A percentile compares a stretch with the other conserved stretches of the same genome.
Conservation (phyloP, 2,888 invertebrate genomes). For the Lapara coniferarum region DNA sequence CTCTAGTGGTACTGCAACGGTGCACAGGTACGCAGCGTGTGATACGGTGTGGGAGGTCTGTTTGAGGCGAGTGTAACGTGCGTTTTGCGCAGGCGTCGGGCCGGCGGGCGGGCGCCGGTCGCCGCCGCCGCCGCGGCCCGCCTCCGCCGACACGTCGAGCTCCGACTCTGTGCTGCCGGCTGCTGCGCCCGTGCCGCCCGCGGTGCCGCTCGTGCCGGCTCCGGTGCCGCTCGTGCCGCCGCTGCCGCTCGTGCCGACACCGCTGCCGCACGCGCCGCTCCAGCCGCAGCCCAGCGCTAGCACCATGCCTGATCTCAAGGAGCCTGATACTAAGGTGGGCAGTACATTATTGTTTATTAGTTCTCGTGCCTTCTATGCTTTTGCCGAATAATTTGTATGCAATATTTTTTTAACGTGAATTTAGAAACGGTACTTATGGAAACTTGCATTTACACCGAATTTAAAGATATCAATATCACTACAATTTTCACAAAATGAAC, state of each 20-base stretch:
- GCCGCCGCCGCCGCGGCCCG: conserved; percentile 75
- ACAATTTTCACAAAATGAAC: too few relatives aligned
- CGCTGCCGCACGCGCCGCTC: conserved; percentile 29
- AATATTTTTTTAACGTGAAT: too few relatives aligned
- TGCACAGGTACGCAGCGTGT: conserved; percentile 29
- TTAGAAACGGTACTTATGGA: too few relatives aligned
- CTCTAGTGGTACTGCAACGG: conserved; percentile 30
- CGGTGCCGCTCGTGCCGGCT: conserved; percentile 41
- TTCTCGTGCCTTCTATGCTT: background rate
- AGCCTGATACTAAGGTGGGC: conserved; percentile 57
- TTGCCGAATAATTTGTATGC: background rate
- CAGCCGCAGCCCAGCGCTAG: conserved; percentile 33
- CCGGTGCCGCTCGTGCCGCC: conserved; percentile 18
- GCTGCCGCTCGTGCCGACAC: conserved; percentile 8
- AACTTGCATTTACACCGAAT: too few relatives aligned
- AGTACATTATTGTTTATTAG: background rate
- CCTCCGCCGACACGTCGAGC: conserved; percentile 83
- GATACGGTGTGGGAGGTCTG: background rate
- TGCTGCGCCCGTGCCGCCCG: conserved; percentile 47
- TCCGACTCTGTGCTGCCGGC: conserved; percentile 76
- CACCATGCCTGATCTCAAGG: conserved; percentile 46
- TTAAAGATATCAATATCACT: too few relatives aligned
- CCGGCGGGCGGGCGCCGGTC: conserved; percentile 50
- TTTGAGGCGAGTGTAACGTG: background rate
- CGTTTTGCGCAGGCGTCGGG: conserved; percentile 37